Conservation (phyloP, 1,140 invertebrate species). For the Meteorus sp. region DNA sequence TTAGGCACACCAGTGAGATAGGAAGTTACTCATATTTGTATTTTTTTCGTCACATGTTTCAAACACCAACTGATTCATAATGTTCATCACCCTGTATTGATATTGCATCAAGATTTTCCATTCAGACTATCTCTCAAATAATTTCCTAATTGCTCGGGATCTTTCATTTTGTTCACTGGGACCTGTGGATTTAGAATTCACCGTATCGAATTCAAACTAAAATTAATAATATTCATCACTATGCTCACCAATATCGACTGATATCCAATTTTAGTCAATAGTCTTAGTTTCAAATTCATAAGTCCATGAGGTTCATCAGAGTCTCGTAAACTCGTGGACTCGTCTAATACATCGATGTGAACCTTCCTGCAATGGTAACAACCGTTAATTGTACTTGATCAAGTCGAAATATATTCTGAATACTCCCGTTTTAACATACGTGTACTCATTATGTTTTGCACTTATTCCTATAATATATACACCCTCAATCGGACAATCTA, state of each 20-base stretch:
- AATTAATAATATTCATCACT: slow-evolving; percentile 6
- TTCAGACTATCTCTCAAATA: not conserved
- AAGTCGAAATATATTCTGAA: not conserved
- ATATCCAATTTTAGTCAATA: slow-evolving; percentile 25
- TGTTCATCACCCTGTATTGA: not conserved
- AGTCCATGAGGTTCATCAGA: slow-evolving; percentile 28
- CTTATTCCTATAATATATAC: slow-evolving; percentile 31
- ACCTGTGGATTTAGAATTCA: not conserved
- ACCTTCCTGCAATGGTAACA: slow-evolving; percentile 12
- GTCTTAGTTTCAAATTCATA: slow-evolving; percentile 32
- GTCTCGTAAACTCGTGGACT: slow-evolving; percentile 28
- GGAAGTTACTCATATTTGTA: no score
- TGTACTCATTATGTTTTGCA: slow-evolving; percentile 8
- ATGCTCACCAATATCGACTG: slow-evolving; percentile 27
- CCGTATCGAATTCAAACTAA: not conserved
- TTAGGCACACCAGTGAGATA: no score
- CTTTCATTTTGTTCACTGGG: not conserved
- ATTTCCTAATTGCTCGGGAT: not conserved
- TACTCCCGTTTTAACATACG: slow-evolving; percentile 12
- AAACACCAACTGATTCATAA: not conserved
- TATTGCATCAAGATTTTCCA: not conserved
- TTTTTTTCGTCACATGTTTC: not conserved
- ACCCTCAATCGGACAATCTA: slow-evolving; percentile 31
- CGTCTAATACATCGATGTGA: slow-evolving; percentile 32
- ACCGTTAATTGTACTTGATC: not conserved